These are phyloP conservation scores for Eucidaris tribuloides DNA, from an alignment of 35 echinoderm and acorn worm species.

Conservation along the genomic window DNA sequence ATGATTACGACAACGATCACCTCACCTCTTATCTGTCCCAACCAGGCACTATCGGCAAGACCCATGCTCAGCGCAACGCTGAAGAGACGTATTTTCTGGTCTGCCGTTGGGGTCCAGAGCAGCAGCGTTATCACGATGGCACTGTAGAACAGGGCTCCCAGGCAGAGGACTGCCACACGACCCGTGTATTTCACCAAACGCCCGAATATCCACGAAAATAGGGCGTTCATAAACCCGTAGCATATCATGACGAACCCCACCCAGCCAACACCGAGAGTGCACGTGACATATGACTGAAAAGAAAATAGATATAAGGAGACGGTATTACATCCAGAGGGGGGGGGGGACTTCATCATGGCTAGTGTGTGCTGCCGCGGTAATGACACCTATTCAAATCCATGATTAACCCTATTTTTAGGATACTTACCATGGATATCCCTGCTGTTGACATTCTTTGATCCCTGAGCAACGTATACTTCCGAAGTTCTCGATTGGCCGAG, in stretches of 20 bases:
- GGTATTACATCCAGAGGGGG: background rate
- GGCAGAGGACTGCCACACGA: conserved; percentile 45
- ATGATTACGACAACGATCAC: no score
- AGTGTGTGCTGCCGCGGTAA: background rate
- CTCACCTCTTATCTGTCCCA: no score
- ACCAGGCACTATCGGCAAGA: no score
- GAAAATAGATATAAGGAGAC: background rate
- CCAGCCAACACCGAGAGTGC: conserved; percentile 72
- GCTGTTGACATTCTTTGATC: background rate
- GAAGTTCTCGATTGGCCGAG: background rate
- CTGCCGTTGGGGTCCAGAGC: conserved; percentile 52
- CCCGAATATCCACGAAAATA: conserved; percentile 56
- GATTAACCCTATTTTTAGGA: background rate
- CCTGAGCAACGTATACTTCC: background rate
- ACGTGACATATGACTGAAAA: conserved; percentile 84
- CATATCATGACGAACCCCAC: conserved; percentile 96
- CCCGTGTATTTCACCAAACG: conserved; percentile 63
- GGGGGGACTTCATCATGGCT: no score
- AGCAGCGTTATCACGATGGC: conserved; percentile 52
- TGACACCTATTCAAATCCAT: no score
- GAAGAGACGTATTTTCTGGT: no score
- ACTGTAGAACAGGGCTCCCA: conserved; percentile 38
- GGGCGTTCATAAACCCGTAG: conserved; percentile 63
- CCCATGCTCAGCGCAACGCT: no score
- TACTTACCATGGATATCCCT: background rate